Conservation (phyloP, 2,113 vertebrate species). For the Oncorhynchus nerka region DNA sequence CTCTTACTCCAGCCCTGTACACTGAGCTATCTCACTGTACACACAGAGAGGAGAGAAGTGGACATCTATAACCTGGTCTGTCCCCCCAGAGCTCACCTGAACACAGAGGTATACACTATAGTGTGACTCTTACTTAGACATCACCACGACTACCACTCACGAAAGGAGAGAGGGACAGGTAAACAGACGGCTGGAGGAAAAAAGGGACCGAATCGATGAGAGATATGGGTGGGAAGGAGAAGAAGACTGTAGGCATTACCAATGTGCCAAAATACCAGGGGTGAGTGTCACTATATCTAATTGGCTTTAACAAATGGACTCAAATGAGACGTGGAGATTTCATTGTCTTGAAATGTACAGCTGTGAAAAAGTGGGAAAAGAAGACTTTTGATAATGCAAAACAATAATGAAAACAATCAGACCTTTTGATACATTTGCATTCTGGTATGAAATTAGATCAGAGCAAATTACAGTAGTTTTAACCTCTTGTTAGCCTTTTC, state of each 20-base stretch:
- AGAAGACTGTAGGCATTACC: conserved; percentile 65
- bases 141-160: neutral
- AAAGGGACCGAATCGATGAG: conserved; percentile 62
- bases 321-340: neutral
- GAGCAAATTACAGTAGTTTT: neutral
- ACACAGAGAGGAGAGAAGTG: conserved; percentile 20
- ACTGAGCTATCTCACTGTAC: conserved; percentile 5
- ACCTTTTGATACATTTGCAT: neutral
- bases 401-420: neutral
- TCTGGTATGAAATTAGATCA: too few species aligned
- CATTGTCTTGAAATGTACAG: neutral
- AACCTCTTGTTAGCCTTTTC: neutral
- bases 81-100: conserved; percentile 58
- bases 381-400: too few species aligned
- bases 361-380: neutral
- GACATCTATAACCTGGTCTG: neutral
- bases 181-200: neutral
- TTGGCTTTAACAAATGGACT: neutral
- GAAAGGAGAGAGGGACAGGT: neutral
- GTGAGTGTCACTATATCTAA: conserved; percentile 50
- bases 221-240: conserved; percentile 72
- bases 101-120: conserved; percentile 41
- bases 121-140: neutral
- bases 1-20: conserved; percentile 5
- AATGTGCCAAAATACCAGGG: conserved; percentile 56